Percentiles rank a stretch among this genome's conserved stretches.
These are phyloP conservation scores for Opisthograptis luteolata DNA, from an alignment of 2,888 invertebrate genomes.

Conservation along the genomic window DNA sequence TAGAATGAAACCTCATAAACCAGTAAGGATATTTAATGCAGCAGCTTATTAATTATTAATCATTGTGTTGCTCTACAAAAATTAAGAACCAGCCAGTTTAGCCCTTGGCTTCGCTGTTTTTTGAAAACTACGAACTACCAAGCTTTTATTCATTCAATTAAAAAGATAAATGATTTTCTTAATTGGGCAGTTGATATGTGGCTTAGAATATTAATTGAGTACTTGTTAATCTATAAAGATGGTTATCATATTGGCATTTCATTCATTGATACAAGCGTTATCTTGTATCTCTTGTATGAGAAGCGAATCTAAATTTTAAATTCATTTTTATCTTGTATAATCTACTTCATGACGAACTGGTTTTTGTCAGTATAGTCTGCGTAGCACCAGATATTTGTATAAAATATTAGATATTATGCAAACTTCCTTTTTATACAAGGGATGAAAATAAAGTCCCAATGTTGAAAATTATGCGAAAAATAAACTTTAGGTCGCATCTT, in stretches of 20 bases:
- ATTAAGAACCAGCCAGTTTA: too few relatives aligned
- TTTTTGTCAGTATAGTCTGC: background rate
- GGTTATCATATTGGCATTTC: conserved; percentile 15
- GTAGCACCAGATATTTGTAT: background rate
- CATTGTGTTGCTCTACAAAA: too few relatives aligned
- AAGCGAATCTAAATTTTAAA: conserved; percentile 22
- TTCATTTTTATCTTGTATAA: conserved; percentile 33
- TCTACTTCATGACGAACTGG: conserved; percentile 26
- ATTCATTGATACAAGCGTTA: conserved; percentile 31
- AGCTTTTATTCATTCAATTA: conserved; percentile 1
- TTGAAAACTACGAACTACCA: background rate
- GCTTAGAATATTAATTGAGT: conserved; percentile 35
- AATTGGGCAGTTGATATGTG: conserved; percentile 48
- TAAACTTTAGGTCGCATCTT: too few relatives aligned
- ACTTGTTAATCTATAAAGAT: conserved; percentile 13
- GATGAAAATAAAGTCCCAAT: too few relatives aligned
- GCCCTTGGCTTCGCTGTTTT: background rate
- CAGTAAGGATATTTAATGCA: too few relatives aligned
- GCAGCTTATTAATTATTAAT: too few relatives aligned
- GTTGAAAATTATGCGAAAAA: too few relatives aligned
- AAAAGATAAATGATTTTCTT: conserved; percentile 48
- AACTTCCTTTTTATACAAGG: too few relatives aligned
- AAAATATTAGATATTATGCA: too few relatives aligned
- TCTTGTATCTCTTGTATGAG: conserved; percentile 19
- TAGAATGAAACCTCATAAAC: too few relatives aligned